Conservation (phyloP, 2,113 vertebrate species). For the Platycercus adscitus region DNA sequence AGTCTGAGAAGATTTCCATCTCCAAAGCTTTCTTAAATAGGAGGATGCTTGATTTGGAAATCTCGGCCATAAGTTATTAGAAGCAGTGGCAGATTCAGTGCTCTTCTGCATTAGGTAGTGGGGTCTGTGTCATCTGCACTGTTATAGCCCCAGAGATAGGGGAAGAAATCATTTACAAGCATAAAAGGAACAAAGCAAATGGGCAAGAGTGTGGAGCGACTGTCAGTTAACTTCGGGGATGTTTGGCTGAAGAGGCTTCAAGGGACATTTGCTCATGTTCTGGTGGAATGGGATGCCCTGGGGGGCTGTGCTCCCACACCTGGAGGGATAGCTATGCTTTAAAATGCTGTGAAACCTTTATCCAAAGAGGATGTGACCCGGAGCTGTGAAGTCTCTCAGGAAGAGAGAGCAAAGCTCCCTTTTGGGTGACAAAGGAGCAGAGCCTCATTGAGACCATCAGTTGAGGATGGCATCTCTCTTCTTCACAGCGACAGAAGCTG, state of each 20-base stretch:
- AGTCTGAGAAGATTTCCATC: background rate
- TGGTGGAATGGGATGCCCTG: background rate
- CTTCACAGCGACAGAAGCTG: background rate
- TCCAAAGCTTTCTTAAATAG: background rate
- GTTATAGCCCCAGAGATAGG: rapidly evolving
- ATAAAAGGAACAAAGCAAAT: background rate
- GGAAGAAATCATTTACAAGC: background rate
- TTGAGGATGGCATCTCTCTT: background rate
- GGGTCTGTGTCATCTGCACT: background rate
- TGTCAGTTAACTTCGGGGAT: background rate
- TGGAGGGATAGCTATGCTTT: background rate
- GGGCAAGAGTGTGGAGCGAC: background rate
- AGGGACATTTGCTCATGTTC: background rate
- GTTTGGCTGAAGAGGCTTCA: background rate
- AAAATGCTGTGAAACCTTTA: background rate
- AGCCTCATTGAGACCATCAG: background rate
- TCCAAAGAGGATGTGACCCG: background rate
- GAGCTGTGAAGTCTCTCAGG: background rate
- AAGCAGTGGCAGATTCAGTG: background rate
- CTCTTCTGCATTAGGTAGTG: background rate
- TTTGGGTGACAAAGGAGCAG: background rate
- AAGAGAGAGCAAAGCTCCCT: background rate
- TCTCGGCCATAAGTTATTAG: background rate
- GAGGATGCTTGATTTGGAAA: background rate
- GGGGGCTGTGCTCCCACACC: background rate